Conservation (phyloP, 2,113 vertebrate genomes). For the Plecturocebus donacophilus region DNA sequence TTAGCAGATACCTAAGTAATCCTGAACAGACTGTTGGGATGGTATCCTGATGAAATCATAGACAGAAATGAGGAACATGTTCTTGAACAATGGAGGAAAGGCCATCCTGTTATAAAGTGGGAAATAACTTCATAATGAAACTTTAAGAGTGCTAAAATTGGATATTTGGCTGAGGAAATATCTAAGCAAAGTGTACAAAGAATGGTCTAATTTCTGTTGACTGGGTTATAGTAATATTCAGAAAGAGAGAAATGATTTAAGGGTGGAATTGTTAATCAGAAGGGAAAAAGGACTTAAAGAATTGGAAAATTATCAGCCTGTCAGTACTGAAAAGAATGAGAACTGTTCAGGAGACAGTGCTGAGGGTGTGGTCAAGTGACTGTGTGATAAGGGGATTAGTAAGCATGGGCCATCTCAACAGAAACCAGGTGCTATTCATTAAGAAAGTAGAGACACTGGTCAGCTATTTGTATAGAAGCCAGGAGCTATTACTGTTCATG, state of each 20-base stretch:
- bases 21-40: background rate
- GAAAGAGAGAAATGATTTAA: background rate
- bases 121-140: background rate
- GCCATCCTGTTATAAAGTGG: too few relatives aligned
- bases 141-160: background rate
- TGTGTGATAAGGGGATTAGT: background rate
- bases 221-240: background rate
- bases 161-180: background rate
- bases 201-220: background rate
- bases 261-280: background rate
- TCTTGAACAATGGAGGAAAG: background rate
- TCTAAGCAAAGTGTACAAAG: background rate
- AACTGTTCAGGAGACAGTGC: background rate
- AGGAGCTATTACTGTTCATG: background rate
- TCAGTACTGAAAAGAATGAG: background rate
- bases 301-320: background rate
- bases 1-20: background rate
- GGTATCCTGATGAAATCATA: background rate
- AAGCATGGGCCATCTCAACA: background rate
- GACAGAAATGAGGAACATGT: background rate
- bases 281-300: background rate
- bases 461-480: background rate
- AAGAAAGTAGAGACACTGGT: background rate
- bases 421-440: background rate
- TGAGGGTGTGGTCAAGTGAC: background rate